phyloP scores from a whole-genome alignment of 2,797 vertebrate genomes.

The Pseudomugil gertrudae region DNA sequence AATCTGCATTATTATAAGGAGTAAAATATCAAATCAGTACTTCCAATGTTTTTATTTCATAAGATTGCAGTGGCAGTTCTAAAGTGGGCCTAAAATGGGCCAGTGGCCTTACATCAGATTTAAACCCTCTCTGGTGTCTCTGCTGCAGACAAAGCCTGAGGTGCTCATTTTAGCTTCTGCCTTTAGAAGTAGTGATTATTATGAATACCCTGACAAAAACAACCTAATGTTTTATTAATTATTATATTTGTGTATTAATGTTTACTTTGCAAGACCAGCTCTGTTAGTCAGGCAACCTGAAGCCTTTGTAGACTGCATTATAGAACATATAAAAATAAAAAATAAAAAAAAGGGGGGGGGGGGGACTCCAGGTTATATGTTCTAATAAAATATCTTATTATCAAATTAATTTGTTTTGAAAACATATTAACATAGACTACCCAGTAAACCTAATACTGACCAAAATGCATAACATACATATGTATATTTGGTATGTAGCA shows the following conservation, averaged over 20 bases:
- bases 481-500: background rate
- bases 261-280: background rate
- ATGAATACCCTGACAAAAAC: slow-evolving; percentile 5
- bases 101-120: no score
- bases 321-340: background rate
- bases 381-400: background rate
- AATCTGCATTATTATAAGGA: no score
- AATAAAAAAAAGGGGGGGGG: no score
- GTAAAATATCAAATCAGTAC: no score
- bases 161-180: no score
- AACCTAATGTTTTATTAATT: background rate
- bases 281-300: background rate
- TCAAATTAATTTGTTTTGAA: background rate
- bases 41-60: no score
- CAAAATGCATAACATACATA: background rate
- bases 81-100: no score
- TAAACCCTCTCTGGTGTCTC: no score
- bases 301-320: background rate
- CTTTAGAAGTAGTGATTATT: background rate
- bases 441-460: background rate
- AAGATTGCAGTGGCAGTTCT: no score
- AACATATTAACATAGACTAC: background rate
- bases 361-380: background rate
- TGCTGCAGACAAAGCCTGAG: no score
- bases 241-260: background rate